Evolutionary conservation across 1,140 invertebrate species (phyloP).

Genomic region (Epicauta chinensis): DNA sequence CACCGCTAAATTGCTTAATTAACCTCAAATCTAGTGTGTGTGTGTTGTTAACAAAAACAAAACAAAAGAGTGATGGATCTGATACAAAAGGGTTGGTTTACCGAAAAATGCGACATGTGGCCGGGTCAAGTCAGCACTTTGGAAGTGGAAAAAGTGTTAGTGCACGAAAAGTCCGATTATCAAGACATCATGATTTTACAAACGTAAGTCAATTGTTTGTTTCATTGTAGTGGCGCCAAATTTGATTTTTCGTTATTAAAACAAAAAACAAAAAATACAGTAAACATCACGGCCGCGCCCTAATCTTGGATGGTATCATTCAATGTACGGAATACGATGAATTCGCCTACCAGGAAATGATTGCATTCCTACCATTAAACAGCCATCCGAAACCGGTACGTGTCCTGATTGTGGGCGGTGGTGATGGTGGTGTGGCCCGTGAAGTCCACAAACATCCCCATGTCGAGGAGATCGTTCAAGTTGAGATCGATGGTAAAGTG

Average conservation of each 20-base stretch:
- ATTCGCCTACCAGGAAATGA: constrained; percentile 98
- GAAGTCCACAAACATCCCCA: constrained; percentile 90
- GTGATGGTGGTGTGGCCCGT: constrained; percentile 92
- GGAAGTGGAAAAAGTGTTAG: constrained; percentile 77
- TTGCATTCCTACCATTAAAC: constrained; percentile 88
- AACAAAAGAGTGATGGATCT: constrained; percentile 25
- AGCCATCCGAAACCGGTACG: constrained; percentile 86
- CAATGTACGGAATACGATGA: constrained; percentile 96
- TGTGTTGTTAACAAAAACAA: not conserved
- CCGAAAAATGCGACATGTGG: constrained; percentile 84
- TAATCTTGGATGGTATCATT: constrained; percentile 94
- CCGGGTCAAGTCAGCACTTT: constrained; percentile 87
- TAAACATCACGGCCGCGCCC: constrained; percentile 77
- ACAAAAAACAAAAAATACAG: constrained; percentile 44
- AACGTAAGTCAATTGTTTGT: too few species aligned
- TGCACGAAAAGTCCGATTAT: constrained; percentile 76
- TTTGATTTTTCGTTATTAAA: constrained; percentile 18
- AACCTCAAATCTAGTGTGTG: too few species aligned
- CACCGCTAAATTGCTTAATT: too few species aligned
- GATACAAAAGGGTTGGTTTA: constrained; percentile 83
- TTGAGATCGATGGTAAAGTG: constrained; percentile 92
- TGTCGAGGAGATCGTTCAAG: constrained; percentile 82
- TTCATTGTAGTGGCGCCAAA: too few species aligned
- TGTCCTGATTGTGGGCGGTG: constrained; percentile 94
- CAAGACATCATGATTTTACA: constrained; percentile 88